Percentiles rank a stretch among this genome's conserved stretches.
phyloP scores from a whole-genome alignment of 2,113 vertebrate species.

The Eudyptes chrysolophus region DNA sequence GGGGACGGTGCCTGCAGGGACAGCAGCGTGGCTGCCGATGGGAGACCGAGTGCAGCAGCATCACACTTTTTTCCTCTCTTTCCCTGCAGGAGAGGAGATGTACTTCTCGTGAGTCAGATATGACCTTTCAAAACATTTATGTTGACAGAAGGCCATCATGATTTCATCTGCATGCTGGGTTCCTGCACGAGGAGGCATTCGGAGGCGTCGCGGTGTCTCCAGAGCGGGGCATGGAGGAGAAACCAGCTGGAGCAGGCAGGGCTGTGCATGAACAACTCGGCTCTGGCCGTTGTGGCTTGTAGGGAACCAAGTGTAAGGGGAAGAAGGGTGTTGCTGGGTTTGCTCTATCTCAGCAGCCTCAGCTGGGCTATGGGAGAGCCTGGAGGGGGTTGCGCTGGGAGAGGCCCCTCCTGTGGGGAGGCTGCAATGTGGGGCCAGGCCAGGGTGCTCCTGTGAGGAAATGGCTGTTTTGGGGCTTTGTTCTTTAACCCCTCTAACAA shows the following conservation, averaged over 20 bases:
- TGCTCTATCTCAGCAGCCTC: background rate
- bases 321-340: accelerated
- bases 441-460: background rate
- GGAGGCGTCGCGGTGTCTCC: accelerated
- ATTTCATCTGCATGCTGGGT: background rate
- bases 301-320: accelerated
- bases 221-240: background rate
- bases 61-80: background rate
- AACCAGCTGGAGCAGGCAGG: background rate
- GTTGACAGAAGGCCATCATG: background rate
- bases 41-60: background rate
- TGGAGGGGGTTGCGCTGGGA: background rate
- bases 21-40: accelerated
- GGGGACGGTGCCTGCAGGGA: background rate
- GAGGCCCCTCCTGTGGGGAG: background rate
- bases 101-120: background rate
- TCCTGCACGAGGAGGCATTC: accelerated
- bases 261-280: background rate
- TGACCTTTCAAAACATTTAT: background rate
- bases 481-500: background rate
- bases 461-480: background rate
- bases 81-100: background rate
- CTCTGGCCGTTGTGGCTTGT: accelerated
- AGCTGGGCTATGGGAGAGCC: background rate
- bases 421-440: background rate